Evolutionary conservation across 2,113 vertebrate genomes (phyloP), one percentile per base, ranked within the genome.

Genomic region (Hydrochoerus hydrochaeris): DNA sequence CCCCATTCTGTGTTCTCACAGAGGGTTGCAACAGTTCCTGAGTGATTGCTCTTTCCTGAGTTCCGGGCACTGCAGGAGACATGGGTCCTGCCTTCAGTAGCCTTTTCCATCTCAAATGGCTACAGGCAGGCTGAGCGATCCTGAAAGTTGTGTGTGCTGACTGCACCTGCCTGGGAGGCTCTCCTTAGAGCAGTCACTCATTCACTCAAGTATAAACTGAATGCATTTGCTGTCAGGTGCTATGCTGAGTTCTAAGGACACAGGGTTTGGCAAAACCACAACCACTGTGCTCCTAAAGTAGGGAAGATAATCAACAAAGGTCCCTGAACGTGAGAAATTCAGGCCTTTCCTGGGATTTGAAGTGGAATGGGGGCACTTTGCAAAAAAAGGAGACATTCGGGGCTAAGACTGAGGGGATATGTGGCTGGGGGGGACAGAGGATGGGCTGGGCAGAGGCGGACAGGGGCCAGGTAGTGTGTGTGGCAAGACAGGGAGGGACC

Each of bases 251-350:
- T 7, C 62, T 46, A 1, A 38, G 83, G 32, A 60, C 65, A 62
- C 24, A 88, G 73, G 6, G 69, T n/a, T 92, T 90, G 85, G 52
- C 90, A 95, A 83, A 94, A 92, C 49, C 44, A 75, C 17, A 93
- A 54, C 65, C 12, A 44, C 78, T 89, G 86, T 44, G 24, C 63
- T 95, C 85, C 69, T 93, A 88, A 77, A 62, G 30, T 85, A n/a
- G 65, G 44, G 90, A 80, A 92, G 38, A 73, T 26, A 83, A 65
- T 46, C 44, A 82, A 26, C 20, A 71, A 62, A 85, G 41, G 88
- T n/a, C 28, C 57, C 69, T 89, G 67, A 88, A 32, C 13, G 7
- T 75, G 67, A 84, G 32, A 82, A 86, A 65, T 35, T 52, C 14
- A 92, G 93, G n/a, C 58, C 38, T 67, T 5, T 85, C 30, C 71